Conservation (phyloP, 2,888 invertebrate species). For the Cryptus viduatorius region DNA sequence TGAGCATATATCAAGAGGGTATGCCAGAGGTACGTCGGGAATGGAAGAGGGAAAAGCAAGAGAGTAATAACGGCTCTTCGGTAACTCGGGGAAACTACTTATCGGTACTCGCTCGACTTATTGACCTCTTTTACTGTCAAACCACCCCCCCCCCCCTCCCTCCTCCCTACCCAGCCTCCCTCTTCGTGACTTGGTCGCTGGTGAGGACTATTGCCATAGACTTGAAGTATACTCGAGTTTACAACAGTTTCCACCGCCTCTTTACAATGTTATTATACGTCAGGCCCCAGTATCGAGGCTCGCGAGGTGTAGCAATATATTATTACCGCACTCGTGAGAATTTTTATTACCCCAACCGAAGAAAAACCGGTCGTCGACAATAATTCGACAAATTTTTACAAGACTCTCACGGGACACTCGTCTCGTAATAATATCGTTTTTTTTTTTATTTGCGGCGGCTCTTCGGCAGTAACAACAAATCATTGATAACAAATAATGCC, state of each 20-base stretch:
- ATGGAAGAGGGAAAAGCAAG: not conserved
- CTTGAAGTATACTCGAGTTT: constrained; percentile 53
- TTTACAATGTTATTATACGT: constrained; percentile 49
- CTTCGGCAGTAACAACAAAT: constrained; percentile 18
- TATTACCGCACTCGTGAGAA: constrained; percentile 50
- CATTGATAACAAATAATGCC: not conserved
- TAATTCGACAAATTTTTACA: constrained; percentile 48
- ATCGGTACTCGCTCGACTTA: constrained; percentile 60
- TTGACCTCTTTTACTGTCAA: constrained; percentile 64
- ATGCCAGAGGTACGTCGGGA: not conserved
- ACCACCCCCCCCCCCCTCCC: not conserved
- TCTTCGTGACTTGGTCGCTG: constrained; percentile 12
- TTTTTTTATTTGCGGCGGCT: not conserved
- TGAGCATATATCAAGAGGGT: not conserved
- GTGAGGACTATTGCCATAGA: constrained; percentile 11
- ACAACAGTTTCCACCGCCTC: constrained; percentile 51
- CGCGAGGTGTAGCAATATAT: constrained; percentile 42
- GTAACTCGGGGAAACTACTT: constrained; percentile 65
- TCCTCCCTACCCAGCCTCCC: too few species aligned
- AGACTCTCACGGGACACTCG: constrained; percentile 17
- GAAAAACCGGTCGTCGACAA: constrained; percentile 24
- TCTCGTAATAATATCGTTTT: not conserved
- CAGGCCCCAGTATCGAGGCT: constrained; percentile 26
- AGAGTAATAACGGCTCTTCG: constrained; percentile 57
- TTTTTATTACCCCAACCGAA: constrained; percentile 39